These are phyloP conservation scores for Sphyrna mokarran DNA, from an alignment of 2,113 vertebrate genomes.

Conservation along the genomic window DNA sequence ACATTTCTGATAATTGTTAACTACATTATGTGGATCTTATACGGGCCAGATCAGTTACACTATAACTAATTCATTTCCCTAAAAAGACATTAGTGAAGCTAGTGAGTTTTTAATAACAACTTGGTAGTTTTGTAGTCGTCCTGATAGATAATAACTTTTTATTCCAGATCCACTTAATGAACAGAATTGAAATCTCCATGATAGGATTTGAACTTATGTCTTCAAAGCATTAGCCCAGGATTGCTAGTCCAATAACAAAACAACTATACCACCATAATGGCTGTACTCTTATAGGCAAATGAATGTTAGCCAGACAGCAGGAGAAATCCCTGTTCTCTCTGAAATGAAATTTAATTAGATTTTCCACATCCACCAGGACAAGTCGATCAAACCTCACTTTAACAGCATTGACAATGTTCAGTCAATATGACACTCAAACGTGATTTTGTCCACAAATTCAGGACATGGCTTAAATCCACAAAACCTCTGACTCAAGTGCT, in stretches of 20 bases:
- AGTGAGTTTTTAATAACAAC: too few species aligned
- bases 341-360: neutral
- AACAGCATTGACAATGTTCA: neutral
- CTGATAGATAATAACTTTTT: too few species aligned
- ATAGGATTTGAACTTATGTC: too few species aligned
- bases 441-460: neutral
- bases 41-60: neutral
- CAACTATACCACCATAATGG: too few species aligned
- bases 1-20: neutral
- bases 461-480: neutral
- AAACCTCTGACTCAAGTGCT: neutral
- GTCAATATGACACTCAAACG: neutral
- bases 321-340: neutral
- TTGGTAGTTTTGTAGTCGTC: too few species aligned
- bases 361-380: neutral
- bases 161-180: too few species aligned
- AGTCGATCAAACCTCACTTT: neutral
- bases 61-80: too few species aligned
- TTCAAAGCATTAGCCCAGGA: too few species aligned
- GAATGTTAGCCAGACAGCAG: neutral
- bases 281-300: neutral
- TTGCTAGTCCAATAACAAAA: too few species aligned
- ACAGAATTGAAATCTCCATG: too few species aligned
- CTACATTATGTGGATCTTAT: neutral
- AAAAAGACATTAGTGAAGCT: too few species aligned